Evolutionary conservation across 2,888 invertebrate species (phyloP).

Genomic region (Iphiclides podalirius): DNA sequence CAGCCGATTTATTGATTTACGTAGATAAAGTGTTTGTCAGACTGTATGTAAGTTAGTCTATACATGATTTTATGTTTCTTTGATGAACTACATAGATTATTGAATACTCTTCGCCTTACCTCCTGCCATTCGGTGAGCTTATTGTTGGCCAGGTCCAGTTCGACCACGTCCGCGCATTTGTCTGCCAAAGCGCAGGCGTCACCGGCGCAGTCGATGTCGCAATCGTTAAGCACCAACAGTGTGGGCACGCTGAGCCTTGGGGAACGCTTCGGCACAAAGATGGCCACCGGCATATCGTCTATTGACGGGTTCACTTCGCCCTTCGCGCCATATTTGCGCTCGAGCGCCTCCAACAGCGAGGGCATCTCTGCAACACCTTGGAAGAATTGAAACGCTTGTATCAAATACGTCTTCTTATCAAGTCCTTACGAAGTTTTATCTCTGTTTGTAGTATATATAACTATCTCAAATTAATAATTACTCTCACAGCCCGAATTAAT

Average conservation of each 20-base stretch:
- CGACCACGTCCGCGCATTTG: slow-evolving; percentile 94
- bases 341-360: slow-evolving; percentile 93
- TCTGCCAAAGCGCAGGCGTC: slow-evolving; percentile 88
- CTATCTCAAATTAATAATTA: no score
- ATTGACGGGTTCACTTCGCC: slow-evolving; percentile 81
- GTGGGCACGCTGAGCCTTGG: slow-evolving; percentile 89
- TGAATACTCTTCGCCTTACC: no score
- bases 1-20: no score
- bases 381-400: not conserved
- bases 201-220: slow-evolving; percentile 94
- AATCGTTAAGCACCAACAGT: slow-evolving; percentile 92
- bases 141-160: slow-evolving; percentile 96
- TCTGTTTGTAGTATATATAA: not conserved
- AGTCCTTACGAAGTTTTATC: not conserved
- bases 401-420: not conserved
- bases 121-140: slow-evolving; percentile 93
- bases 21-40: no score
- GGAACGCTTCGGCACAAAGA: slow-evolving; percentile 91
- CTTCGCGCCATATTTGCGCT: slow-evolving; percentile 89
- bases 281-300: slow-evolving; percentile 87
- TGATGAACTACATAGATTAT: no score
- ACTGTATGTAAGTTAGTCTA: no score
- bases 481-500: no score
- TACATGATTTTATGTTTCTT: no score
- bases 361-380: slow-evolving; percentile 82